phyloP scores from a whole-genome alignment of 2,113 vertebrate genomes.

The Pelusios castaneus region DNA sequence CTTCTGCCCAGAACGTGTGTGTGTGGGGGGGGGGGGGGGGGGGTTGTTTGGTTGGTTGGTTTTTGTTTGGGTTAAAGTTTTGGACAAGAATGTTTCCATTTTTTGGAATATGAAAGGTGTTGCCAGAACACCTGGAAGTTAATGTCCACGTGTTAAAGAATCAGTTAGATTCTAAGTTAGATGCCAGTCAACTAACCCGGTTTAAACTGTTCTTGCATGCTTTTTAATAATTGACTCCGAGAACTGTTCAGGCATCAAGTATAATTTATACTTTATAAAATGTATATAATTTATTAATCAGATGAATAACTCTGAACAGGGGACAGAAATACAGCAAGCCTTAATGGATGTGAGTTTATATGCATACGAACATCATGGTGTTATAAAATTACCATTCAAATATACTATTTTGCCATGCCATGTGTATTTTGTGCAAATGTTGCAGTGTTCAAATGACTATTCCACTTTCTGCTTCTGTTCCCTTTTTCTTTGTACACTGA shows the following conservation, averaged over 20 bases:
- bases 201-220: conserved; percentile 54
- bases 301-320: conserved; percentile 60
- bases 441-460: conserved; percentile 30
- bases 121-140: conserved; percentile 8
- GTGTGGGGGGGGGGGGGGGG: no score
- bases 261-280: conserved; percentile 50
- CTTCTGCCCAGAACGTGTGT: no score
- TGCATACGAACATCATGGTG: conserved; percentile 57
- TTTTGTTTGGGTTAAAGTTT: no score
- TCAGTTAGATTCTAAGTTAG: conserved; percentile 24
- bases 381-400: conserved; percentile 66
- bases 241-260: conserved; percentile 45
- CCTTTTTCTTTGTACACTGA: neutral
- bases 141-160: conserved; percentile 9
- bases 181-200: conserved; percentile 52
- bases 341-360: conserved; percentile 47
- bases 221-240: conserved; percentile 63
- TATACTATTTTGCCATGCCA: conserved; percentile 58
- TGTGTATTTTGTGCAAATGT: conserved; percentile 37
- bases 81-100: neutral
- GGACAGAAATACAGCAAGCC: conserved; percentile 58
- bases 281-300: conserved; percentile 66
- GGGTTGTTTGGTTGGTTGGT: no score
- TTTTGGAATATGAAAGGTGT: neutral
- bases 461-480: conserved; percentile 20